A percentile compares a stretch with the other conserved stretches of the same genome.
Evolutionary conservation across 2,888 invertebrate genomes (phyloP).

Genomic region (Apotomis capreana): DNA sequence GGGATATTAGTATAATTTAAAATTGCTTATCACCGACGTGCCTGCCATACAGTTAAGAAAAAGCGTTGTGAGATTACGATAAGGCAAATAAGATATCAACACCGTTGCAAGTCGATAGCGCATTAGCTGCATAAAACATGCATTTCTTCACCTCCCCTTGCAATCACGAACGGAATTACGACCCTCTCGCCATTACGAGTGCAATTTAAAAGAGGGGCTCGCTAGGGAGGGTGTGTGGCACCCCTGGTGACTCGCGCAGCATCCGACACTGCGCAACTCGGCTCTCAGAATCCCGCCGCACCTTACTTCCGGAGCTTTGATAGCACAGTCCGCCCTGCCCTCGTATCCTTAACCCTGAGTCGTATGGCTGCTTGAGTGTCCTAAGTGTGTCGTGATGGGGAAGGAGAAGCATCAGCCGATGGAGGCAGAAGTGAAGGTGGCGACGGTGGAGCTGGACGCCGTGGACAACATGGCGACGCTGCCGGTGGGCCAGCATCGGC

Average conservation of each 20-base stretch:
- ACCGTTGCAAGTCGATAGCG: slow-evolving; percentile 9
- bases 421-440: slow-evolving; percentile 93
- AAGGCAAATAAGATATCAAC: slow-evolving; percentile 30
- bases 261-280: slow-evolving; percentile 80
- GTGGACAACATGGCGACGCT: slow-evolving; percentile 95
- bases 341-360: slow-evolving; percentile 62
- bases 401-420: slow-evolving; percentile 79
- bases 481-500: slow-evolving; percentile 90
- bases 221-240: slow-evolving; percentile 68
- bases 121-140: slow-evolving; percentile 44
- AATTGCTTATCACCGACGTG: too few species aligned
- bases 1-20: too few species aligned
- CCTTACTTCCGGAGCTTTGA: slow-evolving; percentile 73
- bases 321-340: slow-evolving; percentile 62
- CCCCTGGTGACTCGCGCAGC: slow-evolving; percentile 77
- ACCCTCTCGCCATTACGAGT: slow-evolving; percentile 66
- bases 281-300: slow-evolving; percentile 68
- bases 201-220: slow-evolving; percentile 68
- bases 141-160: slow-evolving; percentile 49
- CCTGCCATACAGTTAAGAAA: too few species aligned
- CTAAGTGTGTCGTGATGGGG: slow-evolving; percentile 65
- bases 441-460: slow-evolving; percentile 93
- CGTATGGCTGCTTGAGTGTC: slow-evolving; percentile 48
- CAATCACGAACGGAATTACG: slow-evolving; percentile 58
- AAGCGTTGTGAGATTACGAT: background rate